Base-by-base conservation (phyloP, 2,888 invertebrate genomes). In the Selenia dentaria region DNA sequence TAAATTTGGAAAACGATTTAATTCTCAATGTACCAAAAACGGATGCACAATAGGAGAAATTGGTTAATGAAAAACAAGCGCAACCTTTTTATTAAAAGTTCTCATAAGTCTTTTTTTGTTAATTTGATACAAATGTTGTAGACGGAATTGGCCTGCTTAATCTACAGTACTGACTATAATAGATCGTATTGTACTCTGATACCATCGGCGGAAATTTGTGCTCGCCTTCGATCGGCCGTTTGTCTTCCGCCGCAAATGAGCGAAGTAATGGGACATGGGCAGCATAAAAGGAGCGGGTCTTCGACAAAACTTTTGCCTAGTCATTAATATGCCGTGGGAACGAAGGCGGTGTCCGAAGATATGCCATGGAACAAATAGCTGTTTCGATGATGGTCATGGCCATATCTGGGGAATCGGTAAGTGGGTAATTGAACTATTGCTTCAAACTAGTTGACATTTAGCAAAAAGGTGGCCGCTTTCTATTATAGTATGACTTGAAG, bases 191-290 rank as follows among this genome's bases (percentile, higher is more conserved):
- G 49, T 46, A 32, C 70, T 63, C 70, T 74, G 87, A 89, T 89
- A 80, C 76, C 84, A 89, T 89, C 89, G 77, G 83, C 79, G 71
- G n/a, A 85, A 85, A 85, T 85, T 86, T 84, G 83, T 83, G 84
- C 79, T 79, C 80, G 79, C 83, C 79, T 74, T 74, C 72, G 73
- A 83, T 79, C 70, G 67, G 59, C 69, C 85, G 86, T 86, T 86
- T 85, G 88, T 86, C 82, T 86, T 79, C 73, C 74, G 79, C 88
- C 86, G 84, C 90, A 87, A 90, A 89, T 88, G 88, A 88, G 80
- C 79, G 79, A 75, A 74, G 72, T 83, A 81, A 82, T 84, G 72
- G 79, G 67, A 71, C 68, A 66, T 57, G 72, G 51, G 25, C 50
- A 64, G 71, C 81, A 77, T 85, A 83, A 84, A 86, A 86, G 84